Conservation (phyloP, 2,888 invertebrate species). For the Sussaba pulchella region DNA sequence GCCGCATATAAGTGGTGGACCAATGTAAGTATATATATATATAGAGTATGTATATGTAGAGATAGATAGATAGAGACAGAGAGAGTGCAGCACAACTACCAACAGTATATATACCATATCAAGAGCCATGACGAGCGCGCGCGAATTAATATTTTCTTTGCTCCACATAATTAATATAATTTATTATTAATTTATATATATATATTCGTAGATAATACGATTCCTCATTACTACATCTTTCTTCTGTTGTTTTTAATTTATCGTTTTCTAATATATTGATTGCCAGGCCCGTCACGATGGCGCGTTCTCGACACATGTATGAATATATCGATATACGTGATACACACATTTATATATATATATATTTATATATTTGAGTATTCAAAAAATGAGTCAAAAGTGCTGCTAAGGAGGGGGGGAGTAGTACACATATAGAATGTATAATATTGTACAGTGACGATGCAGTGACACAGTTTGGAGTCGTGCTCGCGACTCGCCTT, state of each 20-base stretch:
- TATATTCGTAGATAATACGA: too few relatives aligned
- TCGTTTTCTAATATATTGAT: background rate
- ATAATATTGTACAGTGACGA: constrained; percentile 59
- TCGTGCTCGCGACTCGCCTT: constrained; percentile 56
- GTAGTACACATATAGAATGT: constrained; percentile 44
- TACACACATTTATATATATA: constrained; percentile 52
- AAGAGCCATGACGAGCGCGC: constrained; percentile 67
- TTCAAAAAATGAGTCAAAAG: constrained; percentile 55
- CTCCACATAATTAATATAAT: background rate
- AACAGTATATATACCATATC: constrained; percentile 66
- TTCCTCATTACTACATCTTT: constrained; percentile 41
- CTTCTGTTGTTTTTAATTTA: constrained; percentile 4
- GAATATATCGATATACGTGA: constrained; percentile 63
- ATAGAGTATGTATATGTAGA: constrained; percentile 65
- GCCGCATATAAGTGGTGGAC: constrained; percentile 65
- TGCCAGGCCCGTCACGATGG: constrained; percentile 47
- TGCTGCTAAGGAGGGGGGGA: constrained; percentile 52
- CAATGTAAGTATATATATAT: constrained; percentile 72
- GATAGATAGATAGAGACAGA: constrained; percentile 62
- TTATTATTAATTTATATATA: too few relatives aligned
- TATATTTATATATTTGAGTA: constrained; percentile 22
- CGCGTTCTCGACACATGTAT: constrained; percentile 64
- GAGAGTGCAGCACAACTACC: constrained; percentile 68
- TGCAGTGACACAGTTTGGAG: constrained; percentile 56
- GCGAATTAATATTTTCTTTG: constrained; percentile 24